These are phyloP conservation scores for Syngnathus floridae DNA, from an alignment of 2,113 vertebrate genomes.

Conservation along the genomic window DNA sequence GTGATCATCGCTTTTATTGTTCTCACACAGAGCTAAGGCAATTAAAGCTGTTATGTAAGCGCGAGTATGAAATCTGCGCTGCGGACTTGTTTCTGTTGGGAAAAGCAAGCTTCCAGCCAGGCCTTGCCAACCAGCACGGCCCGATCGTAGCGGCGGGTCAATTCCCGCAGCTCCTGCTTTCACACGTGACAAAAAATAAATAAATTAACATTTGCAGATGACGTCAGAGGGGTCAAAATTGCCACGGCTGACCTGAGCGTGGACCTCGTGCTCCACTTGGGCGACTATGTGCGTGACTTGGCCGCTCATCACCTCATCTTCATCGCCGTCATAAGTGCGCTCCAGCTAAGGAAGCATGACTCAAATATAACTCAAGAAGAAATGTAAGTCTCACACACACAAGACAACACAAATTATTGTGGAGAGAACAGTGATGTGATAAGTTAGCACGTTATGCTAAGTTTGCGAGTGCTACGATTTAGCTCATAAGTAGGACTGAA, in stretches of 20 bases:
- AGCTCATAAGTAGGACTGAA: too few relatives aligned
- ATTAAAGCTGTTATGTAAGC: slow-evolving; percentile 10
- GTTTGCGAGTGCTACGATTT: too few relatives aligned
- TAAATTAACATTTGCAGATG: too few relatives aligned
- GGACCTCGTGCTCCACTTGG: slow-evolving; percentile 56
- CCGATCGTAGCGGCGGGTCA: slow-evolving; percentile 42
- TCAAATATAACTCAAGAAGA: too few relatives aligned
- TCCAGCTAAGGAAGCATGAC: slow-evolving; percentile 52
- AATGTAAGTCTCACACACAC: too few relatives aligned
- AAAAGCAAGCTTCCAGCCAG: slow-evolving; percentile 74
- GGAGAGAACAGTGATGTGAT: too few relatives aligned
- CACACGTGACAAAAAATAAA: neutral
- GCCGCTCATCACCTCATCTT: slow-evolving; percentile 65
- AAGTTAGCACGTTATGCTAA: too few relatives aligned
- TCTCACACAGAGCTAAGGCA: neutral
- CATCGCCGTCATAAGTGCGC: slow-evolving; percentile 71
- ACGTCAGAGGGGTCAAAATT: neutral
- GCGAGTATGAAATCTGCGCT: slow-evolving; percentile 36
- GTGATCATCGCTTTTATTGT: neutral
- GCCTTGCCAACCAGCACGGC: slow-evolving; percentile 56
- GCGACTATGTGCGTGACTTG: slow-evolving; percentile 71
- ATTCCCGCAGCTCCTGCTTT: slow-evolving; percentile 64
- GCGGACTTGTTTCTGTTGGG: slow-evolving; percentile 57
- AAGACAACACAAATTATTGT: too few relatives aligned
- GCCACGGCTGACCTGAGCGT: slow-evolving; percentile 50